phyloP scores from a whole-genome alignment of 1,140 invertebrate species.

The Trinorchestia longiramus region DNA sequence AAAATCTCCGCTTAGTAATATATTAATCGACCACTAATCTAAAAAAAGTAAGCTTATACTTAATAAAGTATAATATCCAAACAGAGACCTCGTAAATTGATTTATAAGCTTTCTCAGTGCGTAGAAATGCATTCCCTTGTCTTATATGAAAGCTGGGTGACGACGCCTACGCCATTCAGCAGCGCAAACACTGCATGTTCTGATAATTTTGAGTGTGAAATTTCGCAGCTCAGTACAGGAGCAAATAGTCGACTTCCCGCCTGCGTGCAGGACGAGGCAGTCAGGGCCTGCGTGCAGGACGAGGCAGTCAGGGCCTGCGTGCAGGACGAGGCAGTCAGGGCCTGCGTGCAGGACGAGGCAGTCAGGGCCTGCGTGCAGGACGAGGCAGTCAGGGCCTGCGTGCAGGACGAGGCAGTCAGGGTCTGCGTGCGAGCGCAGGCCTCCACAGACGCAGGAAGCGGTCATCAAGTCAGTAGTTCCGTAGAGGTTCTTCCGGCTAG shows the following conservation, averaged over 20 bases:
- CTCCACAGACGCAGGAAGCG: background rate
- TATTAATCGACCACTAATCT: background rate
- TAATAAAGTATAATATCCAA: background rate
- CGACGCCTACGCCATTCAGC: background rate
- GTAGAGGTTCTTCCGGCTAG: background rate
- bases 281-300: no score
- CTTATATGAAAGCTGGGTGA: background rate
- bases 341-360: background rate
- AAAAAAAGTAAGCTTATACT: background rate
- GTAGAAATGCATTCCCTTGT: background rate
- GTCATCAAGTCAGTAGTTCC: background rate
- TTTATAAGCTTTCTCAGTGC: background rate
- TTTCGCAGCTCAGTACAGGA: background rate
- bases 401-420: no score
- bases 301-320: no score
- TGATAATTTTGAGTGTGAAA: background rate
- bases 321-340: no score
- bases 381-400: background rate
- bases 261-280: background rate
- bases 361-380: background rate
- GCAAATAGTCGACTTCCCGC: background rate
- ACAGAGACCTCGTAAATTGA: background rate
- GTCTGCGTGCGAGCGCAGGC: background rate
- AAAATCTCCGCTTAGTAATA: background rate
- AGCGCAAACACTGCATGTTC: background rate